Evolutionary conservation across 2,797 vertebrate genomes (phyloP).

Genomic region (Malacoraja senta): DNA sequence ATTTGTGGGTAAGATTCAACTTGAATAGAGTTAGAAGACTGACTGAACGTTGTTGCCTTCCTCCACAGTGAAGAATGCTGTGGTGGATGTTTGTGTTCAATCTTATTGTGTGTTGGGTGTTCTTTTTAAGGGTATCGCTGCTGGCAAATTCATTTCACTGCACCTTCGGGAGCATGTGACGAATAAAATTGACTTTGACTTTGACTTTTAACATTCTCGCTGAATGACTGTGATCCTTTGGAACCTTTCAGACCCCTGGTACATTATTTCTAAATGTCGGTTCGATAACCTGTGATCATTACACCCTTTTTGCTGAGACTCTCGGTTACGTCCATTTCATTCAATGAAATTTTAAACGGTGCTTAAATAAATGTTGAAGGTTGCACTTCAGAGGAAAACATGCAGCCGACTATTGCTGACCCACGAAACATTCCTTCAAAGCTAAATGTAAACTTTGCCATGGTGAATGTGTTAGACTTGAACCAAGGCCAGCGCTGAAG

Average conservation of each 20-base stretch:
- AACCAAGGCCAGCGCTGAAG: not conserved
- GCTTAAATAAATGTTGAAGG: conserved; percentile 1
- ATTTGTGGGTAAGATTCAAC: not conserved
- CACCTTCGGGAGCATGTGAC: too few relatives aligned
- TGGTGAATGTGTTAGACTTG: not conserved
- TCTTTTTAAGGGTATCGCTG: too few relatives aligned
- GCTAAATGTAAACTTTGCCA: not conserved
- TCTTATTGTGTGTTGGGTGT: too few relatives aligned
- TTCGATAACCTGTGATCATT: not conserved
- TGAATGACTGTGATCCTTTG: not conserved
- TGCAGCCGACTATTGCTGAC: not conserved
- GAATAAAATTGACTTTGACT: too few relatives aligned
- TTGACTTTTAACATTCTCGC: not conserved
- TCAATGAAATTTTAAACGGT: not conserved
- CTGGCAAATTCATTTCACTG: too few relatives aligned
- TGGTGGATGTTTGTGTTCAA: too few relatives aligned
- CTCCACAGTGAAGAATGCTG: too few relatives aligned
- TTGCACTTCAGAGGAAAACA: too few relatives aligned
- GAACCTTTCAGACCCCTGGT: not conserved
- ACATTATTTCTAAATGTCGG: not conserved
- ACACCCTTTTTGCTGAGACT: not conserved
- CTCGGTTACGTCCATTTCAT: not conserved
- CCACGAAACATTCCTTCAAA: conserved; percentile 1
- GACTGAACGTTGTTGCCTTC: too few relatives aligned
- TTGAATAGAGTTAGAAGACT: too few relatives aligned